Evolutionary conservation across 1,140 invertebrate species (phyloP).

Genomic region (Monochamus saltuarius): DNA sequence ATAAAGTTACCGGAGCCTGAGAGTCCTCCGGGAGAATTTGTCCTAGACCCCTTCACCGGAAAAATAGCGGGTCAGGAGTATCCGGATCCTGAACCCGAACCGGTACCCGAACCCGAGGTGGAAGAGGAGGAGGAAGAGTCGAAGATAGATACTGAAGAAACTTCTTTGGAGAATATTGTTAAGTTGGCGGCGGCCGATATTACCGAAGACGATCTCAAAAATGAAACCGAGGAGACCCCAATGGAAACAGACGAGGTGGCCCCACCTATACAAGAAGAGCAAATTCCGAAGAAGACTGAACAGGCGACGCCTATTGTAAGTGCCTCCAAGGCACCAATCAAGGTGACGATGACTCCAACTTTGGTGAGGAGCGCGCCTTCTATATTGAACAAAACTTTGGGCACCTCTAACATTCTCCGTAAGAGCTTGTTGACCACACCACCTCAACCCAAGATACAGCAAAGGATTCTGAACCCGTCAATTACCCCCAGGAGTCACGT

Average conservation of each 20-base stretch:
- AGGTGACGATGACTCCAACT: neutral
- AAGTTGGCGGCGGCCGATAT: slow-evolving; percentile 47
- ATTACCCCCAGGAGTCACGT: slow-evolving; percentile 17
- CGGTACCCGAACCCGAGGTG: slow-evolving; percentile 36
- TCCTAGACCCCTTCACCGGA: slow-evolving; percentile 64
- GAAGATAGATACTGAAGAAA: slow-evolving; percentile 6
- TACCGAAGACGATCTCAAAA: slow-evolving; percentile 42
- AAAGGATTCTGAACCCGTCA: slow-evolving; percentile 27
- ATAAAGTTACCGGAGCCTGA: slow-evolving; percentile 62
- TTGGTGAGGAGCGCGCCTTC: slow-evolving; percentile 18
- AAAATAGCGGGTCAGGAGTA: slow-evolving; percentile 67
- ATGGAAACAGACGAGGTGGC: slow-evolving; percentile 11
- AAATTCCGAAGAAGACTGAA: neutral
- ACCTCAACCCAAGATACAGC: slow-evolving; percentile 17
- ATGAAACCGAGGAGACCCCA: slow-evolving; percentile 25
- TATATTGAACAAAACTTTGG: slow-evolving; percentile 40
- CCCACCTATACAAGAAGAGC: too few species aligned
- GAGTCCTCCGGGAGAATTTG: slow-evolving; percentile 66
- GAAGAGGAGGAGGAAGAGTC: slow-evolving; percentile 24
- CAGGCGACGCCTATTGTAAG: neutral
- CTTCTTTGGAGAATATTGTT: slow-evolving; percentile 43
- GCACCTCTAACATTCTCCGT: slow-evolving; percentile 7
- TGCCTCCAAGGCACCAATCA: neutral
- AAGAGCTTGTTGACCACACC: slow-evolving; percentile 13
- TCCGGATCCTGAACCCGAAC: slow-evolving; percentile 49